Conservation (phyloP, 1,140 invertebrate genomes). For the Hestina assimilis region DNA sequence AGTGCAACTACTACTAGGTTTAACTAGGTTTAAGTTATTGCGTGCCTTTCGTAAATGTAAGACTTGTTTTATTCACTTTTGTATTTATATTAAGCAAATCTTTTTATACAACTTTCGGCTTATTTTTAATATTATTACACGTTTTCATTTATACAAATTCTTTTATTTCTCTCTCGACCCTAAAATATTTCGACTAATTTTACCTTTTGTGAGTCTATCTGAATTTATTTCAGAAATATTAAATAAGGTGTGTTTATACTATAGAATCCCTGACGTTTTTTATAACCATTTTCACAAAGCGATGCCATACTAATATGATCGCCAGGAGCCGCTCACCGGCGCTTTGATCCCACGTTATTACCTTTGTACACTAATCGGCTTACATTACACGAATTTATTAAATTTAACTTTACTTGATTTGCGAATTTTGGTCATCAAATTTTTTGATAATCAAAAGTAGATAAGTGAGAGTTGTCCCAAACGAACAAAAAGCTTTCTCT, state of each 20-base stretch:
- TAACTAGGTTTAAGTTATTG: conserved; percentile 2
- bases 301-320: conserved; percentile 23
- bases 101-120: conserved; percentile 2
- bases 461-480: no score
- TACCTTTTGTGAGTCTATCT: no score
- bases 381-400: conserved; percentile 27
- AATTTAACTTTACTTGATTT: no score
- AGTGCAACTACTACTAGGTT: no score
- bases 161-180: not conserved
- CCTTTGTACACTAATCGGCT: conserved; percentile 14
- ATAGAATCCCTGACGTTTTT: no score
- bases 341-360: conserved; percentile 46
- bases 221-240: no score
- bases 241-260: no score
- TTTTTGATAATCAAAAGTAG: no score
- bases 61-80: conserved; percentile 12
- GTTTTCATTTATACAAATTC: conserved; percentile 1
- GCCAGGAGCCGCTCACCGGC: conserved; percentile 22
- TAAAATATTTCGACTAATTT: not conserved
- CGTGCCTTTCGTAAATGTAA: conserved; percentile 13
- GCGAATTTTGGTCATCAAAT: no score
- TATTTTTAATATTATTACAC: conserved; percentile 8
- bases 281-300: not conserved
- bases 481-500: no score
- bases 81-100: conserved; percentile 14